These are phyloP conservation scores for Spongia lamella DNA, from an alignment of 37 sponge, comb jelly and placozoan genomes.

Conservation along the genomic window DNA sequence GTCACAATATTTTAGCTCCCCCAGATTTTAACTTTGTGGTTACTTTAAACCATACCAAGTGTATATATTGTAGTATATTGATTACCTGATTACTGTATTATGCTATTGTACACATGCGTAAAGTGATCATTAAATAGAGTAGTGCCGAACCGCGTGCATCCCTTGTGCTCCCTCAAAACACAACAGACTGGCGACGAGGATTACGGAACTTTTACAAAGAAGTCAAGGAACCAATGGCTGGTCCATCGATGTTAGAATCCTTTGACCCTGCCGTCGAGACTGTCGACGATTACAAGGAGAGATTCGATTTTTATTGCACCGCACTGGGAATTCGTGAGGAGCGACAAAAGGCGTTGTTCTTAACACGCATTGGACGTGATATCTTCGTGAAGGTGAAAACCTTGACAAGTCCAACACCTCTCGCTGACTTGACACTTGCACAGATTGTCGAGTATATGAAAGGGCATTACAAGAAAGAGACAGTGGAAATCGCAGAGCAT, in stretches of 20 bases:
- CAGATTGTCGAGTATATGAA: constrained; percentile 3
- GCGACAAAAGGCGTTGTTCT: background rate
- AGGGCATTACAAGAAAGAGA: background rate
- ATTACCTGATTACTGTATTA: no score
- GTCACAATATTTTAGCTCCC: no score
- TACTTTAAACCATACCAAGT: no score
- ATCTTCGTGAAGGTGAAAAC: background rate
- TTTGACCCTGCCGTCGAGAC: background rate
- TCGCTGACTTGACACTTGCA: background rate
- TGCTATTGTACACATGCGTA: no score
- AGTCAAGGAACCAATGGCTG: no score
- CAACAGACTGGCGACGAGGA: no score
- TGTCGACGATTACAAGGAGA: background rate
- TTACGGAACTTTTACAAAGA: no score
- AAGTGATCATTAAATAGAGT: no score
- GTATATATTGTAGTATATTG: no score
- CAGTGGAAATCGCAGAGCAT: constrained; percentile 10
- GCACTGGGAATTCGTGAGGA: background rate
- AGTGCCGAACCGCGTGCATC: no score
- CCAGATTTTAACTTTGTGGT: no score
- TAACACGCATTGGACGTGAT: background rate
- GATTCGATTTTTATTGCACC: background rate
- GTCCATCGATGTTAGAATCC: background rate
- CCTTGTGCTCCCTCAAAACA: no score
- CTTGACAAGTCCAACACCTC: background rate